These are phyloP conservation scores for Macrostomum cliftonense DNA, from an alignment of 2,888 invertebrate genomes.

Conservation along the genomic window DNA sequence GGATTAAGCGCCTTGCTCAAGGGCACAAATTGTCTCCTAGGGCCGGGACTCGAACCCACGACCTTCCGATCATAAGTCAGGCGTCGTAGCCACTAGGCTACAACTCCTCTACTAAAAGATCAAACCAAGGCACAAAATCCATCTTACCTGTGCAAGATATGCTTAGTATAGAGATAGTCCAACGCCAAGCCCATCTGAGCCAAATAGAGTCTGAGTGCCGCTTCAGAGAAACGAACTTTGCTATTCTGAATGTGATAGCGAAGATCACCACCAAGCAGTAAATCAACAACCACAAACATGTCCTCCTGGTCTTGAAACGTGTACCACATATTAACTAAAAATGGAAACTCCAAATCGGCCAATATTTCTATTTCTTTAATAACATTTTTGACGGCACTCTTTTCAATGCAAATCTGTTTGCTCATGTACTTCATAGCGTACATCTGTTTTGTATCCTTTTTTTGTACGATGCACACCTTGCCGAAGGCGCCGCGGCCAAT, in stretches of 20 bases:
- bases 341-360: slow-evolving; percentile 57
- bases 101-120: too few species aligned
- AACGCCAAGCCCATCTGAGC: slow-evolving; percentile 59
- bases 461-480: slow-evolving; percentile 72
- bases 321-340: slow-evolving; percentile 69
- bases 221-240: slow-evolving; percentile 50
- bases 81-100: too few species aligned
- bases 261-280: slow-evolving; percentile 62
- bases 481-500: slow-evolving; percentile 72
- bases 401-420: slow-evolving; percentile 53
- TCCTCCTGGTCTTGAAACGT: slow-evolving; percentile 54
- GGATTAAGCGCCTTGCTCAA: too few species aligned
- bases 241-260: slow-evolving; percentile 57
- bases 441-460: slow-evolving; percentile 56
- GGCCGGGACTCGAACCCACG: too few species aligned
- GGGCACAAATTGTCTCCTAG: too few species aligned
- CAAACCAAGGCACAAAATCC: too few species aligned
- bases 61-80: too few species aligned
- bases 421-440: slow-evolving; percentile 77
- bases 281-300: slow-evolving; percentile 57
- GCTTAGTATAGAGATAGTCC: slow-evolving; percentile 55
- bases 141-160: slow-evolving; percentile 54
- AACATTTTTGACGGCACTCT: slow-evolving; percentile 56
- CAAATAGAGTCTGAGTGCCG: slow-evolving; percentile 53
- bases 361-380: slow-evolving; percentile 59